Evolutionary conservation across 2,113 vertebrate genomes (phyloP), one percentile per base, ranked within the genome.

Genomic region (Sander lucioperca): DNA sequence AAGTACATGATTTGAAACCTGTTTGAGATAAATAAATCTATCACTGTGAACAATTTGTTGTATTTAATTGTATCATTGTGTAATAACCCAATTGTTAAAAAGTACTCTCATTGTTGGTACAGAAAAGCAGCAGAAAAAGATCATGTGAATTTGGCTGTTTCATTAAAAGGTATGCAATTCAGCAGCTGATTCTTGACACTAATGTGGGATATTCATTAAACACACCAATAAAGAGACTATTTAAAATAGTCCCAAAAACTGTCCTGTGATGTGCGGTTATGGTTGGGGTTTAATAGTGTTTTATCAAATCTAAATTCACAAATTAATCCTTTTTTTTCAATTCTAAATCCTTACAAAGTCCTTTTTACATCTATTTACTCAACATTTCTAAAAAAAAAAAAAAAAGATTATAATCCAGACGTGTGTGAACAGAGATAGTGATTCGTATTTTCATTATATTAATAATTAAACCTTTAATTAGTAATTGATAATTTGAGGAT

Each of bases 391-490:
- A 39, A 39, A 39, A 39, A 39, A 9, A 39, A 10, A 2, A 39
- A 9, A 39, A 70, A 13, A 27, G 30, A 25, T 25, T 1, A 25
- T 25, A 25, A 12, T 48, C 16, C 25, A 13, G 30, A 64, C 51
- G 27, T 27, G 27, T 27, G 27, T 27, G 27, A 78, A 21, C 7
- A 27, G 36, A 64, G 50, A 53, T 30, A 51, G 33, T 70, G 30
- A 71, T 63, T 71, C n/a, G 13, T 33, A 39, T 53, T 25, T 30
- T 65, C 6, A 62, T 71, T 80, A 19, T 1, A 51, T 62, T 30
- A 61, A 61, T 63, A 36, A 56, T 43, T 48, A 61, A 76, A 73
- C 57, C 19, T 79, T 33, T 15, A 61, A 75, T 71, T 47, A 56
- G 25, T 50, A 70, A 72, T 51, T 69, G 23, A 68, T 64, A 21